These are phyloP conservation scores for Acrocyrtus sp. DNA, from an alignment of 2,888 invertebrate species.

Conservation along the genomic window DNA sequence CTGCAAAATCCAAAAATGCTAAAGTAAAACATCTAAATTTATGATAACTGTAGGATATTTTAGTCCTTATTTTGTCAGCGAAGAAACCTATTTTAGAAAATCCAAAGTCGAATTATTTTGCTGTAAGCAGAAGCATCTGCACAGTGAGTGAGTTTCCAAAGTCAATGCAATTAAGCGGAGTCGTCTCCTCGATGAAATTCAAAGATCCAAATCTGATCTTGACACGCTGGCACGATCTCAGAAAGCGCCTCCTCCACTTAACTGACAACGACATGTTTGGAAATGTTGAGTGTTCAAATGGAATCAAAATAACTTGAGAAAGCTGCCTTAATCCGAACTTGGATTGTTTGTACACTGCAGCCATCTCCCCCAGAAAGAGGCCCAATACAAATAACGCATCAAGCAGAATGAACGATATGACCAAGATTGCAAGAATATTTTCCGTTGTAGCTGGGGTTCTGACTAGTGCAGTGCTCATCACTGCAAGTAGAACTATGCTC, in stretches of 20 bases:
- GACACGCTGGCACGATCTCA: not conserved
- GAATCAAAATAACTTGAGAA: not conserved
- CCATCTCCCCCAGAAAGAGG: not conserved
- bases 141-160: not conserved
- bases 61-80: too few relatives aligned
- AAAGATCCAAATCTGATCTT: constrained; percentile 10
- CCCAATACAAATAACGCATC: not conserved
- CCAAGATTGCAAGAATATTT: not conserved
- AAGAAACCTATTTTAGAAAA: too few relatives aligned
- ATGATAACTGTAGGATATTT: too few relatives aligned
- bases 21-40: too few relatives aligned
- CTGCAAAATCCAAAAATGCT: too few relatives aligned
- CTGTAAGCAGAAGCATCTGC: constrained; percentile 6
- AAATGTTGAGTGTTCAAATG: too few relatives aligned
- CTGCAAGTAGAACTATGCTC: not conserved
- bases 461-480: not conserved
- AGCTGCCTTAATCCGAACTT: not conserved
- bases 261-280: too few relatives aligned
- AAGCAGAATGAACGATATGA: not conserved
- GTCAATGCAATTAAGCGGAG: constrained; percentile 9
- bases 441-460: not conserved
- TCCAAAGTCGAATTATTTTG: too few relatives aligned
- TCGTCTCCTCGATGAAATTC: constrained; percentile 1
- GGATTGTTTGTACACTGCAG: not conserved
- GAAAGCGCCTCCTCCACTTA: not conserved